Percentiles rank a stretch among this genome's conserved stretches.
These are phyloP conservation scores for Passer montanus DNA, from an alignment of 2,113 vertebrate genomes.

Conservation along the genomic window DNA sequence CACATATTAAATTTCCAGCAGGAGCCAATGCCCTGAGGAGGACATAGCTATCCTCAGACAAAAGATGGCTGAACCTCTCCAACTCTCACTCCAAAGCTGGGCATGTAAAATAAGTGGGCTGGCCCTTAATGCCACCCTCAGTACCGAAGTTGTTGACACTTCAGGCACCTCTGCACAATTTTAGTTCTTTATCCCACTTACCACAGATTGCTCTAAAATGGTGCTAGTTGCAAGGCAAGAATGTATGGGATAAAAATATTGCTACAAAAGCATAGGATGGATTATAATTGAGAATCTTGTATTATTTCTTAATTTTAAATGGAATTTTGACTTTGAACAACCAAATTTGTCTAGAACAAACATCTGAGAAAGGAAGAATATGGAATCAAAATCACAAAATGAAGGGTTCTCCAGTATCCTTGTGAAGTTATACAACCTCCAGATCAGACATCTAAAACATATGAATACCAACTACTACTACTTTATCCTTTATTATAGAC, in stretches of 20 bases:
- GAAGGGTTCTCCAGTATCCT: not conserved
- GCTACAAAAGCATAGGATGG: not conserved
- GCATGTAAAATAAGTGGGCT: not conserved
- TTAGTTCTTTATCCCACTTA: constrained; percentile 19
- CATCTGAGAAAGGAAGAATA: not conserved
- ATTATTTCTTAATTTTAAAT: not conserved
- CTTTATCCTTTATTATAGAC: not conserved
- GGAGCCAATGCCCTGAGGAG: not conserved
- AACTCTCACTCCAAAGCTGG: not conserved
- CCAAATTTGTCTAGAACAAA: not conserved
- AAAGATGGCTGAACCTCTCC: not conserved
- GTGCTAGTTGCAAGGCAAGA: not conserved
- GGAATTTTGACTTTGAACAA: not conserved
- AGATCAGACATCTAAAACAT: not conserved
- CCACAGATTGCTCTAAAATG: not conserved
- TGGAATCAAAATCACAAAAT: not conserved
- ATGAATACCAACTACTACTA: not conserved
- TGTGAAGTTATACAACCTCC: not conserved
- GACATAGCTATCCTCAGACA: not conserved
- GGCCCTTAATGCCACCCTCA: not conserved
- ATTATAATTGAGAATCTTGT: not conserved
- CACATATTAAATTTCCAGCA: not conserved
- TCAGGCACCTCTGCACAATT: not conserved
- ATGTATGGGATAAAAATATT: not conserved
- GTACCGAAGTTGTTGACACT: not conserved